Percentiles rank a stretch among this genome's conserved stretches.
phyloP scores from a whole-genome alignment of 2,797 vertebrate species.

The Sylvia borin region DNA sequence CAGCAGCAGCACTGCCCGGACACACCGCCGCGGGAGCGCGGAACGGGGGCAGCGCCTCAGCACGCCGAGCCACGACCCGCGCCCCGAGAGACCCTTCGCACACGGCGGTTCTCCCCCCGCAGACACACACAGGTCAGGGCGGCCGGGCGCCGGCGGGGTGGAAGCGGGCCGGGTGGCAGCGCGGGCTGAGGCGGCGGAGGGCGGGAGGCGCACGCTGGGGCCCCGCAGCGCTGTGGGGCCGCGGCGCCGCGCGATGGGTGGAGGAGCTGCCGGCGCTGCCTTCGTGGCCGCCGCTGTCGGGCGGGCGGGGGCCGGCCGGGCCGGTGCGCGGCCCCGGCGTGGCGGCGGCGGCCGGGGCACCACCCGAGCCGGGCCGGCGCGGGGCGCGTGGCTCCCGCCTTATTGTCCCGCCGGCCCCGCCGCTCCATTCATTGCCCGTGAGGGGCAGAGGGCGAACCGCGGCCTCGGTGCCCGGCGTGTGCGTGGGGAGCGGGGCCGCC shows the following conservation, averaged over 20 bases:
- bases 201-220: background rate
- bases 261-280: slow-evolving; percentile 27
- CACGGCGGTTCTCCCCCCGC: slow-evolving; percentile 57
- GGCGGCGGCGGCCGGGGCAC: background rate
- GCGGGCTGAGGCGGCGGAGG: background rate
- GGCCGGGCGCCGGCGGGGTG: background rate
- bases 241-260: slow-evolving; percentile 45
- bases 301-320: background rate
- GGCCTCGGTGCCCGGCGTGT: background rate
- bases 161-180: slow-evolving; percentile 21
- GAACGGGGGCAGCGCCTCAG: slow-evolving; percentile 78
- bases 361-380: slow-evolving; percentile 1
- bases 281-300: background rate
- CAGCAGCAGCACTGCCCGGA: slow-evolving; percentile 83
- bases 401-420: slow-evolving; percentile 44
- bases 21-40: slow-evolving; percentile 82
- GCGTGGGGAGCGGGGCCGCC: background rate
- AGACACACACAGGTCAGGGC: slow-evolving; percentile 45
- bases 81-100: slow-evolving; percentile 60
- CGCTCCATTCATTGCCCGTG: slow-evolving; percentile 48
- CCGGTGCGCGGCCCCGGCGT: background rate
- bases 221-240: slow-evolving; percentile 13
- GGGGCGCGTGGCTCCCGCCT: slow-evolving; percentile 51
- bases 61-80: slow-evolving; percentile 71
- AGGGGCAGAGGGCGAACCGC: background rate